Conservation (phyloP, 2,797 vertebrate species). For the Fratercula arctica region DNA sequence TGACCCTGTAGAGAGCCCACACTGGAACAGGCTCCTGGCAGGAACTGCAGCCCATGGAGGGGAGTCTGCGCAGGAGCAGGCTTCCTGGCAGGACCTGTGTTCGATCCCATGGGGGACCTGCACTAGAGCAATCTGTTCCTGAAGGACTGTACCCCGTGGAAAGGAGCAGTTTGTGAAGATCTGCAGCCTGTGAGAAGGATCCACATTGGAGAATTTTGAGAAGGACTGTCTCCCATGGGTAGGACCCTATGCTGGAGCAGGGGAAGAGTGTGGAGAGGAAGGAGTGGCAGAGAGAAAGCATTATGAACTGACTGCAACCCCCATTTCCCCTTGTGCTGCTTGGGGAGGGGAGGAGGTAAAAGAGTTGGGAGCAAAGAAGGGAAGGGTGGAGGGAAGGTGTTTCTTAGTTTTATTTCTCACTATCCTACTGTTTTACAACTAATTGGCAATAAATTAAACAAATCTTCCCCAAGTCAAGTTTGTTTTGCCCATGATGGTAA, state of each 20-base stretch:
- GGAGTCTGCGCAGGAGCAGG: not conserved
- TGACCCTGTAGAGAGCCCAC: not conserved
- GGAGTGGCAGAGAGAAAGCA: too few relatives aligned
- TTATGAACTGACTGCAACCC: not conserved
- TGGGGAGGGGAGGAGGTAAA: not conserved
- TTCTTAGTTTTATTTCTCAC: not conserved
- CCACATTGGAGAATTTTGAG: too few relatives aligned
- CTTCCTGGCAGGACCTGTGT: not conserved
- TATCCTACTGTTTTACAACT: not conserved
- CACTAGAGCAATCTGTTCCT: too few relatives aligned
- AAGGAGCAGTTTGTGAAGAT: too few relatives aligned
- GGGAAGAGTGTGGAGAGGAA: too few relatives aligned
- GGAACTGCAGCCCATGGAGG: not conserved
- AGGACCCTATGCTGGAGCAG: too few relatives aligned
- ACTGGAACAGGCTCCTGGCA: not conserved
- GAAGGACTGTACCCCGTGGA: too few relatives aligned
- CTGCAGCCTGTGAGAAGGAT: too few relatives aligned
- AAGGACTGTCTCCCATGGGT: too few relatives aligned
- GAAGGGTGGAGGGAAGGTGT: not conserved
- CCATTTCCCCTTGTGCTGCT: not conserved
- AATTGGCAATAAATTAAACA: not conserved
- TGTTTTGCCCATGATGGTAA: too few relatives aligned
- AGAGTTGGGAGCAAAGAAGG: not conserved
- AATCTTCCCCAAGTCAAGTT: too few relatives aligned
- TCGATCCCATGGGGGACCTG: too few relatives aligned